These are phyloP conservation scores for Vidua chalybeata DNA, from an alignment of 2,113 vertebrate species.

Conservation along the genomic window DNA sequence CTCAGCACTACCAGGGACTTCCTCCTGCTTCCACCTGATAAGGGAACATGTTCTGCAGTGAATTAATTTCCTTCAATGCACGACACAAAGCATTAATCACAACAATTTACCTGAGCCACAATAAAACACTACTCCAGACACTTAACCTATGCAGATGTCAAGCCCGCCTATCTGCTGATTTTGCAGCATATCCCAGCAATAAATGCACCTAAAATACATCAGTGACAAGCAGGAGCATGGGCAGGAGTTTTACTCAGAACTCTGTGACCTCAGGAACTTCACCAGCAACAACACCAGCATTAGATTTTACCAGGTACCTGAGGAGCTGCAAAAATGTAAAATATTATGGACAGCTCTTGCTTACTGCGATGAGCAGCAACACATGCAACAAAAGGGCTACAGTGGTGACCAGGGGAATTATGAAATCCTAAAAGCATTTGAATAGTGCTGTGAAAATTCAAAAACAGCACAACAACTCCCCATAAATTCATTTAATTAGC, in stretches of 20 bases:
- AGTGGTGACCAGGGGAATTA: not conserved
- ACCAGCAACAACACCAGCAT: not conserved
- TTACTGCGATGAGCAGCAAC: not conserved
- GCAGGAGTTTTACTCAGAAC: not conserved
- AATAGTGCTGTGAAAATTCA: not conserved
- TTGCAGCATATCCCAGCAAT: not conserved
- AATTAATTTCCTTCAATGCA: not conserved
- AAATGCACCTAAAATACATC: not conserved
- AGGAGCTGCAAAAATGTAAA: not conserved
- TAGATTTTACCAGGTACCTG: not conserved
- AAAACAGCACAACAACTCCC: not conserved
- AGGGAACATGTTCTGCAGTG: not conserved
- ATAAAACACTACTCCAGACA: not conserved
- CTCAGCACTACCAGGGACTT: not conserved
- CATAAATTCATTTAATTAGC: not conserved
- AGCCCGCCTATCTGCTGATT: not conserved
- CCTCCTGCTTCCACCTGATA: constrained; percentile 29
- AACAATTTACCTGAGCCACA: not conserved
- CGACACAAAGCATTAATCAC: not conserved
- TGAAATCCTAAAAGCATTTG: not conserved
- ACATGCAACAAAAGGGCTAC: not conserved
- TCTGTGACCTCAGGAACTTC: not conserved
- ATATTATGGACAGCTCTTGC: not conserved
- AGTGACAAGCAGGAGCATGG: not conserved
- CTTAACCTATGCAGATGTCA: not conserved